phyloP scores from a whole-genome alignment of 2,888 invertebrate genomes.

The Acleris sparsana region DNA sequence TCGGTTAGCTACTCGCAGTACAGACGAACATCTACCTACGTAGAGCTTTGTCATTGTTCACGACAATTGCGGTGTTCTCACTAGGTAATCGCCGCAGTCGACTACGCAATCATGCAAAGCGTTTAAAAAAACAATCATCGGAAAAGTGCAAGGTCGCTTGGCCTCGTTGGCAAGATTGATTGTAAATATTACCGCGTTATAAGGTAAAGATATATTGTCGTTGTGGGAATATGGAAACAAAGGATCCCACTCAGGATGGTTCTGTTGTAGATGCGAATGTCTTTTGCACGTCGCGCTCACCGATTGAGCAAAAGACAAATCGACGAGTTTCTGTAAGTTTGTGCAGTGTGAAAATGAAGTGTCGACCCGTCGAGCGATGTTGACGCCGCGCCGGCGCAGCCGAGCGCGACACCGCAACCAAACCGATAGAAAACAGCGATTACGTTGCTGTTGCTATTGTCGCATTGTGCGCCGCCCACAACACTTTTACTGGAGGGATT shows the following conservation, averaged over 20 bases:
- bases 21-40: slow-evolving; percentile 53
- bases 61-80: slow-evolving; percentile 66
- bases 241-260: slow-evolving; percentile 3
- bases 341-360: slow-evolving; percentile 51
- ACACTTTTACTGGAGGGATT: slow-evolving; percentile 71
- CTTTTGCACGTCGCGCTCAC: background rate
- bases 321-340: slow-evolving; percentile 24
- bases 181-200: slow-evolving; percentile 21
- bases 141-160: slow-evolving; percentile 63
- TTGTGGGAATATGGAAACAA: slow-evolving; percentile 22
- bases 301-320: slow-evolving; percentile 4
- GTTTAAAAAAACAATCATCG: slow-evolving; percentile 59
- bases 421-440: slow-evolving; percentile 80
- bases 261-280: background rate
- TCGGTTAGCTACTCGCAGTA: slow-evolving; percentile 59
- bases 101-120: slow-evolving; percentile 54
- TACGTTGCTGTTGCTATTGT: slow-evolving; percentile 73
- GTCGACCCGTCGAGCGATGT: slow-evolving; percentile 48
- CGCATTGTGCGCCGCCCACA: slow-evolving; percentile 74
- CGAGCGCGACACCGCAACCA: slow-evolving; percentile 75
- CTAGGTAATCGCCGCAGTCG: slow-evolving; percentile 60
- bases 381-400: slow-evolving; percentile 59
- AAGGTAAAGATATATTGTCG: slow-evolving; percentile 13
- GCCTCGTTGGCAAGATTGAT: slow-evolving; percentile 40
- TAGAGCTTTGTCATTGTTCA: slow-evolving; percentile 67